Conservation (phyloP, 2,888 invertebrate species). For the Glaucopsyche alexis region DNA sequence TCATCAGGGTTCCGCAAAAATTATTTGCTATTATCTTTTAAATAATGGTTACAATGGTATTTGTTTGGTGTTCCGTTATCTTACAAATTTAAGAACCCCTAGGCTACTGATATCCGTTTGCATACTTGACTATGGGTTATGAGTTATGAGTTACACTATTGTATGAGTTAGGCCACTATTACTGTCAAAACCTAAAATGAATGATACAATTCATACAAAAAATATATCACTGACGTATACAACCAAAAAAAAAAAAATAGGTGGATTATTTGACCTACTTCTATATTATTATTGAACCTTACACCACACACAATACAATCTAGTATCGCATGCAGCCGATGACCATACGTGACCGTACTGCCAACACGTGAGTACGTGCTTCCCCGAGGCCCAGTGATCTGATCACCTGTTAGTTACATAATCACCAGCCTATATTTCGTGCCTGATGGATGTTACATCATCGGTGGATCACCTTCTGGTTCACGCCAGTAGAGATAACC, state of each 20-base stretch:
- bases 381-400: neutral
- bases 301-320: neutral
- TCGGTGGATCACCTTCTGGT: neutral
- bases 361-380: neutral
- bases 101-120: no score
- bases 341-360: constrained; percentile 10
- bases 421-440: constrained; percentile 9
- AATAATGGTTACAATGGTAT: no score
- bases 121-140: no score
- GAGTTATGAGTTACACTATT: no score
- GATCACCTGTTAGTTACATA: neutral
- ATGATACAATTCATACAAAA: no score
- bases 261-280: neutral
- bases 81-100: no score
- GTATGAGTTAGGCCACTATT: no score
- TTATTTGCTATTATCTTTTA: no score
- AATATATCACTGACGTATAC: no score
- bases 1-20: no score
- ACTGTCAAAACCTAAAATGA: no score
- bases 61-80: no score
- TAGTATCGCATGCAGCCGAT: neutral
- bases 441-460: neutral
- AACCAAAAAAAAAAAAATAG: neutral
- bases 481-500: neutral
- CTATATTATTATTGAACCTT: neutral